A percentile compares a stretch with the other conserved stretches of the same genome.
Conservation (phyloP, 2,888 invertebrate species). For the Tuberolachnus salignus region DNA sequence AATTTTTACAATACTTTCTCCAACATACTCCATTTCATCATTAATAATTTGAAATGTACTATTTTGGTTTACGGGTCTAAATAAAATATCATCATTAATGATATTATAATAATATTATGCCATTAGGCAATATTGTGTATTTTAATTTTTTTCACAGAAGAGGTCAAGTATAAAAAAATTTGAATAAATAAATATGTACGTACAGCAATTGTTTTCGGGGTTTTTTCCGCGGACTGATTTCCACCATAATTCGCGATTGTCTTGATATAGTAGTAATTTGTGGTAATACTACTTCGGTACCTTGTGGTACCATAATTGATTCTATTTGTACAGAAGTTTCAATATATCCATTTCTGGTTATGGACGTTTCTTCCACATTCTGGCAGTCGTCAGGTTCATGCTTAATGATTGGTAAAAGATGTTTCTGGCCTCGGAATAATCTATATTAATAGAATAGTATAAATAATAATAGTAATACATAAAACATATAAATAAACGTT, state of each 20-base stretch:
- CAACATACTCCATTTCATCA: slow-evolving; percentile 44
- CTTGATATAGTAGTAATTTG: slow-evolving; percentile 27
- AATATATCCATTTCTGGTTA: slow-evolving; percentile 35
- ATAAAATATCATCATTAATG: not conserved
- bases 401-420: slow-evolving; percentile 40
- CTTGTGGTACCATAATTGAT: slow-evolving; percentile 38
- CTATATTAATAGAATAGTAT: slow-evolving; percentile 1
- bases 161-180: not conserved
- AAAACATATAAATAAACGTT: slow-evolving; percentile 56
- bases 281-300: slow-evolving; percentile 20
- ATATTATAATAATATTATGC: too few species aligned
- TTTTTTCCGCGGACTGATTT: slow-evolving; percentile 85
- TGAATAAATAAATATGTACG: slow-evolving; percentile 62
- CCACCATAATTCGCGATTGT: slow-evolving; percentile 61
- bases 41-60: slow-evolving; percentile 43
- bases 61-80: slow-evolving; percentile 41
- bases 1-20: slow-evolving; percentile 29
- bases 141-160: too few species aligned
- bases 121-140: too few species aligned
- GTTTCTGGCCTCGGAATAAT: slow-evolving; percentile 40
- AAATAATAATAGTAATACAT: too few species aligned
- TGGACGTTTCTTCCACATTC: not conserved
- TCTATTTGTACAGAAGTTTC: slow-evolving; percentile 34
- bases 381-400: not conserved
- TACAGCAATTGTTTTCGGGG: slow-evolving; percentile 88